Base-by-base conservation (phyloP, 53 echinoderm and acorn worm genomes). In the Holothuria scabra region DNA sequence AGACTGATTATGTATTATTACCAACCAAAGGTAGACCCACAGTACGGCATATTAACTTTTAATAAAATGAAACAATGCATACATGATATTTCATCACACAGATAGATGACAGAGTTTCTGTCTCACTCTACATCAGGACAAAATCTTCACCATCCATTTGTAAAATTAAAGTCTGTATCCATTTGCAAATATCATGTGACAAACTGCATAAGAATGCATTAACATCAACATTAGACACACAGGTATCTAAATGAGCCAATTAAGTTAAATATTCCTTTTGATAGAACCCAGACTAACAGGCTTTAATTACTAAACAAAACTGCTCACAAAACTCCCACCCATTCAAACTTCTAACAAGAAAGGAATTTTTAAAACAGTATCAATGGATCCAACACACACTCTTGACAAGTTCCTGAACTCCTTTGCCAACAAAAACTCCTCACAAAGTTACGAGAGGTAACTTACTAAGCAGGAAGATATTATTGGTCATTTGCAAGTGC, bases 351-450 rank as follows among this genome's bases (percentile, higher is more conserved):
- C 44, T 48, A 44, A 12, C 12, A 25, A 72, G 72, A 72, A 72
- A 72, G 72, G 72, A 72, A 72, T 72, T 72, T 72, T 72, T 72
- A 65, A 72, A 48, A 72, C 44, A 44, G 72, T 72, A 72, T 72
- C 72, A 72, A 72, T 25, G 72, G 48, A 48, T 72, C 48, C 72
- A 72, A 72, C 25, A 44, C 46, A 12, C 46, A 4, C 44, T 72
- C 72, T 19, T 44, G 46, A 72, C 72, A 44, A 72, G 46, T 33
- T n/a, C 34, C 72, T 26, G 22, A 31, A 28, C 21, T 72, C 49
- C 46, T 25, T 44, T 72, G 23, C 31, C 67, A 67, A 67, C 31
- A 67, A 30, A 28, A 67, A 31, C 33, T 67, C 32, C 12, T 20
- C 21, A 67, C 5, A 52, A 52, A 52, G 52, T 52, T 52, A 52